Percentiles rank a stretch among this genome's conserved stretches.
Evolutionary conservation across 2,113 vertebrate genomes (phyloP).

Genomic region (Nettapus auritus): DNA sequence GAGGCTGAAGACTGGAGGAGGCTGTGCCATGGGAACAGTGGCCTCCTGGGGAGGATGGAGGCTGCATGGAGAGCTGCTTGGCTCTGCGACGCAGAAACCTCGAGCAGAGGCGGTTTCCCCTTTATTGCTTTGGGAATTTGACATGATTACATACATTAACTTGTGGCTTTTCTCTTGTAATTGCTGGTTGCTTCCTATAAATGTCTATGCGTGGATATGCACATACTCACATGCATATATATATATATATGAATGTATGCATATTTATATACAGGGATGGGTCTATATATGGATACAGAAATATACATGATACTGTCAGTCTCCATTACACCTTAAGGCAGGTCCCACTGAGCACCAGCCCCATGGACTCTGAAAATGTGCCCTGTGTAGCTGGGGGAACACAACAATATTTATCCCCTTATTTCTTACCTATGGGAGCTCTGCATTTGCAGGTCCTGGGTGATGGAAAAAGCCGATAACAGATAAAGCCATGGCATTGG

Average conservation of each 20-base stretch:
- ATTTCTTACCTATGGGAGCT: background rate
- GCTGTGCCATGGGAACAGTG: background rate
- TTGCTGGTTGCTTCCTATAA: slow-evolving; percentile 7
- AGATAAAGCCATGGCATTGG: accelerated
- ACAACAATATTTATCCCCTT: background rate
- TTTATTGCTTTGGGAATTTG: slow-evolving; percentile 39
- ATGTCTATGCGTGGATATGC: background rate
- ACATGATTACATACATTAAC: slow-evolving; percentile 34
- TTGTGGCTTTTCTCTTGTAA: slow-evolving; percentile 47
- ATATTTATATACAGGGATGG: background rate
- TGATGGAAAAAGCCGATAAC: background rate
- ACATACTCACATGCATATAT: background rate
- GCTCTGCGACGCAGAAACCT: background rate
- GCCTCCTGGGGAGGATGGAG: background rate
- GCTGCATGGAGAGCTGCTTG: background rate
- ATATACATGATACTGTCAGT: background rate
- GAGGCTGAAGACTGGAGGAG: background rate
- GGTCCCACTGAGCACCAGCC: background rate
- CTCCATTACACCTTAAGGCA: background rate
- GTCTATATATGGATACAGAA: background rate
- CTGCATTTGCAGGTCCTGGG: background rate
- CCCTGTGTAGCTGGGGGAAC: background rate
- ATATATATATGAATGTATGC: background rate
- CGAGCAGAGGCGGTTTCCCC: background rate
- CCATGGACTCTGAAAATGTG: background rate